These are phyloP conservation scores for Drosophila mercatorum DNA, from an alignment of 2,888 invertebrate species.

Conservation along the genomic window DNA sequence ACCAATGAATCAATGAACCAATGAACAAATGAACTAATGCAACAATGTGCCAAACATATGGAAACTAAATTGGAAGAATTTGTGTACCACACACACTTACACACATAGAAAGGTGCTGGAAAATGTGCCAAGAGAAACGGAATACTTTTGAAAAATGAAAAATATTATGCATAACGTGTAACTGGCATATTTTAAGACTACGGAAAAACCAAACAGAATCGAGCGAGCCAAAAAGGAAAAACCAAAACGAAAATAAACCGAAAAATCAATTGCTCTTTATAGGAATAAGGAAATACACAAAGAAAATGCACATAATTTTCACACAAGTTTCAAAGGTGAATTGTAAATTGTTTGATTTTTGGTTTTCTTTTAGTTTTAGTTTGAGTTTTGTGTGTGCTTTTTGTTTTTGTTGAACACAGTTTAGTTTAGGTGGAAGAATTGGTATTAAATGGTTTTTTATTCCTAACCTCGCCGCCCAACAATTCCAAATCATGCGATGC, in stretches of 20 bases:
- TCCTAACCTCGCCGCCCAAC: conserved; percentile 86
- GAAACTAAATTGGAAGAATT: conserved; percentile 17
- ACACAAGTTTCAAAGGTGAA: conserved; percentile 59
- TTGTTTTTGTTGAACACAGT: conserved; percentile 53
- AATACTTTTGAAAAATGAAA: background rate
- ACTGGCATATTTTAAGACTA: conserved; percentile 34
- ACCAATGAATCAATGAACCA: conserved; percentile 47
- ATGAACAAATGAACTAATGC: conserved; percentile 31
- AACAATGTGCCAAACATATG: conserved; percentile 11
- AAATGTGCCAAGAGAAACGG: conserved; percentile 42
- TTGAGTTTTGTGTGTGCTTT: conserved; percentile 9
- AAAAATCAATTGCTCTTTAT: conserved; percentile 16
- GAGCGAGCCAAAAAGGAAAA: conserved; percentile 43
- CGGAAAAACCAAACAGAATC: conserved; percentile 32
- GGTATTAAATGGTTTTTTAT: conserved; percentile 67
- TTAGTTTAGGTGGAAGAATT: conserved; percentile 72
- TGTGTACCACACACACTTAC: conserved; percentile 28
- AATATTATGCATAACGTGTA: conserved; percentile 37
- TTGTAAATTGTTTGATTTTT: background rate
- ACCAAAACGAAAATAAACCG: conserved; percentile 6
- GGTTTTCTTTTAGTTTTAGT: background rate
- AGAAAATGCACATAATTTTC: conserved; percentile 61
- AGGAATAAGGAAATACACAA: conserved; percentile 25
- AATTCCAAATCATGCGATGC: conserved; percentile 89
- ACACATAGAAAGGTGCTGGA: conserved; percentile 44